Evolutionary conservation across 2,113 vertebrate genomes (phyloP), one percentile per base, ranked within the genome.

Genomic region (Tretioscincus oriximinensis): DNA sequence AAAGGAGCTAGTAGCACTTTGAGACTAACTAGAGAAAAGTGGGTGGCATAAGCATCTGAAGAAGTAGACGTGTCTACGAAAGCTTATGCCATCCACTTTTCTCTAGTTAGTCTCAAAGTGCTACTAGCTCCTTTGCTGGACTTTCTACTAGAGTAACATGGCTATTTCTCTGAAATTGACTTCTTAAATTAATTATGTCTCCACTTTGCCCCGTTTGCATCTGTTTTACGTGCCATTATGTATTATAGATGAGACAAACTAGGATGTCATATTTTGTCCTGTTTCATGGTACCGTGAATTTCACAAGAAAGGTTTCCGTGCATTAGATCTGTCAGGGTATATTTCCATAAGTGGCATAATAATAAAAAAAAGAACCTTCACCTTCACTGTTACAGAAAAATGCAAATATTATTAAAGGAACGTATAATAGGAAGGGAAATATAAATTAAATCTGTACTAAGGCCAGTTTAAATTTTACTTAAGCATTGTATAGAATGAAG

Each of bases 121-220:
- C n/a, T n/a, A n/a, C n/a, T n/a, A n/a, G n/a, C n/a, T n/a, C n/a
- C n/a, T n/a, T n/a, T n/a, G n/a, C n/a, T n/a, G n/a, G n/a, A n/a
- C n/a, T n/a, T n/a, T n/a, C n/a, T n/a, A n/a, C n/a, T n/a, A n/a
- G n/a, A n/a, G n/a, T n/a, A n/a, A n/a, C n/a, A n/a, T n/a, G n/a
- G n/a, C n/a, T n/a, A n/a, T n/a, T n/a, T n/a, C n/a, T n/a, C n/a
- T n/a, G n/a, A n/a, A n/a, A n/a, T n/a, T n/a, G n/a, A n/a, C 63
- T 82, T 47, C 51, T 54, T 72, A 83, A 83, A 76, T 84, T 61
- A 88, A 78, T 84, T 65, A 81, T 20, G 29, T 83, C 24, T 83
- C 73, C 49, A 61, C 77, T 67, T n/a, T 3, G 49, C 16, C 66
- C 28, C 79, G n/a, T 45, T 60, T 66, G 79, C 73, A 47, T 28